These are phyloP conservation scores for Copidosoma aretas DNA, from an alignment of 2,888 invertebrate genomes.

Conservation along the genomic window DNA sequence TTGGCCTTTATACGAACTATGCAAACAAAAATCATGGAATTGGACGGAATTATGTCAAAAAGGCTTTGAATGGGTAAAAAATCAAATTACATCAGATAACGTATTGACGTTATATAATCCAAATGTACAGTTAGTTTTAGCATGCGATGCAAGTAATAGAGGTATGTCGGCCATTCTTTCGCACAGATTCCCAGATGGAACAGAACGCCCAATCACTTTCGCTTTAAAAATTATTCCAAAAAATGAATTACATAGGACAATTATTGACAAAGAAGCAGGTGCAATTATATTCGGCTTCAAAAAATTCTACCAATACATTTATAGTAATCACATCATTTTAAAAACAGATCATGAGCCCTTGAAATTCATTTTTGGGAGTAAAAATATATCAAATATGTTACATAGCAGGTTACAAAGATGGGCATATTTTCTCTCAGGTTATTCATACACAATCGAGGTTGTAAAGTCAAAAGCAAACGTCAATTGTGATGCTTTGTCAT, in stretches of 20 bases:
- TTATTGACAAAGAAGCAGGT: constrained; percentile 37
- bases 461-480: constrained; percentile 33
- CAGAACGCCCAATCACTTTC: constrained; percentile 34
- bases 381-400: constrained; percentile 32
- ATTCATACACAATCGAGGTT: constrained; percentile 31
- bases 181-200: constrained; percentile 21
- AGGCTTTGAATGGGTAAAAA: constrained; percentile 21
- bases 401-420: constrained; percentile 29
- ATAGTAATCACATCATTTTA: constrained; percentile 29
- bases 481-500: constrained; percentile 35
- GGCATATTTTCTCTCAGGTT: constrained; percentile 36
- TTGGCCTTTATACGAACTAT: constrained; percentile 47
- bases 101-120: constrained; percentile 7
- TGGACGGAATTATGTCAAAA: constrained; percentile 15
- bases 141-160: constrained; percentile 11
- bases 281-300: constrained; percentile 38
- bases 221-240: constrained; percentile 28
- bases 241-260: constrained; percentile 24
- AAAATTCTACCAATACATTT: constrained; percentile 32
- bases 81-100: constrained; percentile 9
- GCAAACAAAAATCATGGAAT: constrained; percentile 43
- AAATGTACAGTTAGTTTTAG: constrained; percentile 18
- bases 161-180: constrained; percentile 27
- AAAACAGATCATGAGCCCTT: constrained; percentile 36
- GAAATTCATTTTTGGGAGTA: constrained; percentile 31